Evolutionary conservation across 2,113 vertebrate genomes (phyloP), one percentile per base, ranked within the genome.

Genomic region (Hypomesus transpacificus): DNA sequence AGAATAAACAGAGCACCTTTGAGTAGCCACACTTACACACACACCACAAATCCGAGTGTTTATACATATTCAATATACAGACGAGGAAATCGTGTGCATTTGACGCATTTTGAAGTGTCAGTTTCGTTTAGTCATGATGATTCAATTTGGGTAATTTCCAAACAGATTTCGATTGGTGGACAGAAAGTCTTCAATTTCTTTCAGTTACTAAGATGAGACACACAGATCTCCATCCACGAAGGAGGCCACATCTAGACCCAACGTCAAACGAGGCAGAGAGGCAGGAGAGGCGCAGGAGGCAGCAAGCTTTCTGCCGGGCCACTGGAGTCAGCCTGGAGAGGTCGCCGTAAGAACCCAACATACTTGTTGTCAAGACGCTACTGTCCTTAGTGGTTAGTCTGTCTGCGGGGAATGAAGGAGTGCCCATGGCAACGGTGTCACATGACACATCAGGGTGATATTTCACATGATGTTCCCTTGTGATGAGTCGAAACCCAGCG

Each of bases 311-410:
- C 9, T 46, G 39, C 39, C 13, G 39, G 39, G 39, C 39, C 7
- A 7, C 9, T 46, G 39, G 39, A 46, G 39, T 46, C 39, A 46
- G 39, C 39, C 9, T 11, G 39, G 9, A 46, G 39, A 46, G 39
- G 39, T 13, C 7, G 7, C 39, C 9, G 39, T 46, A 13, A 46
- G 39, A 46, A 46, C 8, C 39, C 39, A 46, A 46, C 39, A 46
- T 46, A 34, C 31, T 34, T 34, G 39, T 46, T 46, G 53, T 56
- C 5, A 31, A 21, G 53, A 16, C 14, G 13, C 58, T 0, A 1
- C 11, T 18, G 66, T 80, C 67, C 28, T 71, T 63, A 75, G 82
- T 78, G 80, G 73, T 83, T 77, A 0, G 11, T 72, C 66, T 18
- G 66, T 70, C 62, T 20, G 69, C 0, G 62, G 69, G 14, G 71